phyloP scores from a whole-genome alignment of 1,140 invertebrate species.

The Phymorhynchus buccinoides region DNA sequence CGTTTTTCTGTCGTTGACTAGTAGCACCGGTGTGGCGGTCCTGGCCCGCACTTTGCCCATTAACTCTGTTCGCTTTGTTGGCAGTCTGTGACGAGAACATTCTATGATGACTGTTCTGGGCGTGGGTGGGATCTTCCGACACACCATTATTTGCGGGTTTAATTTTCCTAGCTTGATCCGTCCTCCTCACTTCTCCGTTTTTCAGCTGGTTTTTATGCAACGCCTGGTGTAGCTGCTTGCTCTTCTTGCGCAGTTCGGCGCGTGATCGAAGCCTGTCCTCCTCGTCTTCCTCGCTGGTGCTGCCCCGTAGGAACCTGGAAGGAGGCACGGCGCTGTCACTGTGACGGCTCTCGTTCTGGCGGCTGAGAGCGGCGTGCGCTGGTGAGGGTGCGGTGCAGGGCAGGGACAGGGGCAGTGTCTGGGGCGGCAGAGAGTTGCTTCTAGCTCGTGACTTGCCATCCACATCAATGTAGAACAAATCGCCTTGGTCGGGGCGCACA shows the following conservation, averaged over 20 bases:
- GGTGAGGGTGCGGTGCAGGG: background rate
- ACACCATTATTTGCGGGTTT: background rate
- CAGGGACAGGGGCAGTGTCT: background rate
- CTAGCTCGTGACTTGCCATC: constrained; percentile 23
- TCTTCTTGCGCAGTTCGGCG: constrained; percentile 11
- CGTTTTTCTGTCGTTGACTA: constrained; percentile 41
- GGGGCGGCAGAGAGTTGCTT: constrained; percentile 1
- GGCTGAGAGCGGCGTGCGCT: background rate
- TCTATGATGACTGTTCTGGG: constrained; percentile 26
- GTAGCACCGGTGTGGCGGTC: constrained; percentile 23
- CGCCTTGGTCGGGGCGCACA: constrained; percentile 37
- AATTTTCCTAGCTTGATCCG: background rate
- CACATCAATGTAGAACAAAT: constrained; percentile 37
- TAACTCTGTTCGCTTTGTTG: background rate
- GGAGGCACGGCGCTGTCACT: constrained; percentile 9
- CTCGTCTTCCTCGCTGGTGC: constrained; percentile 24
- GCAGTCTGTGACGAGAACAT: background rate
- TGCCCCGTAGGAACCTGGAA: background rate
- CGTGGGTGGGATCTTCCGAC: background rate
- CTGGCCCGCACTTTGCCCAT: background rate
- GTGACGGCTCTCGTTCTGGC: constrained; percentile 6
- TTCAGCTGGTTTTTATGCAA: constrained; percentile 18
- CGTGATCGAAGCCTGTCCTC: constrained; percentile 14
- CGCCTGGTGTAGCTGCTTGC: constrained; percentile 9
- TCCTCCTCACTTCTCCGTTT: background rate